Evolutionary conservation across 2,113 vertebrate species (phyloP).

Genomic region (Erythrolamprus reginae): DNA sequence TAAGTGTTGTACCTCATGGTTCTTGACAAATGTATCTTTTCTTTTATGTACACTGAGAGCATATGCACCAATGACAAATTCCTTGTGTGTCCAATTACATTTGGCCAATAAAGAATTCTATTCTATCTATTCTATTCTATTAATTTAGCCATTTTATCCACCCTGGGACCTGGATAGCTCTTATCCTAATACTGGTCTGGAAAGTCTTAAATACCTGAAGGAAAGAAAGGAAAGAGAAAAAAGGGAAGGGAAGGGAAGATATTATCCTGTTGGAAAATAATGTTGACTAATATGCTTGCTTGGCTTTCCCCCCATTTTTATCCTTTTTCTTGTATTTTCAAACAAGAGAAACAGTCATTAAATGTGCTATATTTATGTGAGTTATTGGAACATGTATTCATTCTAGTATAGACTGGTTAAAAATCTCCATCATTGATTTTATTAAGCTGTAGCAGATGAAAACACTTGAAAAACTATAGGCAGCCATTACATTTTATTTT

Average conservation of each 20-base stretch:
- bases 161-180: neutral
- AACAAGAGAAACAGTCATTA: neutral
- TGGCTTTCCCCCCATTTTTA: neutral
- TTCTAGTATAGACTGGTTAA: neutral
- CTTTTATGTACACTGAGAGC: no score
- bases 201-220: neutral
- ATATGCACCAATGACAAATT: no score
- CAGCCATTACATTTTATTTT: slow-evolving; percentile 34
- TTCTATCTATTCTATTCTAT: no score
- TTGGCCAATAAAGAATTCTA: no score
- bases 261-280: neutral
- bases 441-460: slow-evolving; percentile 30
- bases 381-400: neutral
- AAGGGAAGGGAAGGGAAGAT: no score
- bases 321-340: neutral
- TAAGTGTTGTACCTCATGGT: no score
- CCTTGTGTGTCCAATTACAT: no score
- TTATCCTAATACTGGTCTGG: neutral
- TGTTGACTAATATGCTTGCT: neutral
- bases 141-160: neutral
- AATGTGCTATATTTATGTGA: neutral
- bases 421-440: slow-evolving; percentile 45
- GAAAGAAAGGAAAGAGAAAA: no score
- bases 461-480: slow-evolving; percentile 47
- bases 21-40: no score